Evolutionary conservation across 2,113 vertebrate species (phyloP).

Genomic region (Collichthys lucidus): DNA sequence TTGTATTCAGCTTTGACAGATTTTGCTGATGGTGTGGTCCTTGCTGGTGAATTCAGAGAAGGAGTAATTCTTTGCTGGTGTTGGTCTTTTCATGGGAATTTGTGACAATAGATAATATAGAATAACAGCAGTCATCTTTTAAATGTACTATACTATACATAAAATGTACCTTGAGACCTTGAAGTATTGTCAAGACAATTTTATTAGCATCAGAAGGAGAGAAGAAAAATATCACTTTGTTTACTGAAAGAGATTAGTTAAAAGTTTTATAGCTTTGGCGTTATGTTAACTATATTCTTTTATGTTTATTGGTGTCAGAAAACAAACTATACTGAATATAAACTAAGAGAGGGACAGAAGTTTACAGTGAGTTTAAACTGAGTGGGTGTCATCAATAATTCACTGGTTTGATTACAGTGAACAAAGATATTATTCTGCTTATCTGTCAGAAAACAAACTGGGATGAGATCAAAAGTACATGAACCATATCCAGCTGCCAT

Average conservation of each 20-base stretch:
- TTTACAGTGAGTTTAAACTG: background rate
- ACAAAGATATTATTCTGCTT: background rate
- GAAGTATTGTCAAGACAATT: background rate
- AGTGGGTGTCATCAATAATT: conserved; percentile 14
- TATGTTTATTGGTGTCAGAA: background rate
- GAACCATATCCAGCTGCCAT: background rate
- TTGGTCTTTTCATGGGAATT: background rate
- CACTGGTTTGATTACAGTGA: background rate
- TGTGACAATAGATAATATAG: background rate
- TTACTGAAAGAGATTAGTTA: background rate
- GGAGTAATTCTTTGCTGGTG: background rate
- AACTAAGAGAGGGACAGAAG: background rate
- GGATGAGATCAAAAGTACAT: background rate
- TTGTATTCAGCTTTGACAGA: no score
- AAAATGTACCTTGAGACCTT: background rate
- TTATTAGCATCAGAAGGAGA: background rate
- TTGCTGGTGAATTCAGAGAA: no score
- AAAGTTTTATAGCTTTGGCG: background rate
- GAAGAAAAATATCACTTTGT: background rate
- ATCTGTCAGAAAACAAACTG: background rate
- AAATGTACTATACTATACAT: background rate
- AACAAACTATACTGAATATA: background rate
- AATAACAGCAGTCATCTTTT: background rate
- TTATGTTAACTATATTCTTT: background rate
- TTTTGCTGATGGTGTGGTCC: no score